These are phyloP conservation scores for Trypoxylus dichotomus DNA, from an alignment of 1,140 invertebrate species.

Conservation along the genomic window DNA sequence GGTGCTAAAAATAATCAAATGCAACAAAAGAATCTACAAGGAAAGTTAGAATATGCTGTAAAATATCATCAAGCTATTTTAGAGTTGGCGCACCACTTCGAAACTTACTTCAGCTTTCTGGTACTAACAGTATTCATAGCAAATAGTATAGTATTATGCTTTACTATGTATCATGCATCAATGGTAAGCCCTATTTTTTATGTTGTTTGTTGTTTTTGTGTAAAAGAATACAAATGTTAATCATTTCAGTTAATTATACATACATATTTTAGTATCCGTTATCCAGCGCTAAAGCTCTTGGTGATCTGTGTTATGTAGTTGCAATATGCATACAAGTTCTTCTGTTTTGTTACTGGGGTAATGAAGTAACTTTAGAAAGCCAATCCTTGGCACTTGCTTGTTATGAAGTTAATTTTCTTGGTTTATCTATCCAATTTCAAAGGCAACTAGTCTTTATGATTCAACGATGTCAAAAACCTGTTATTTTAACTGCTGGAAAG, in stretches of 20 bases:
- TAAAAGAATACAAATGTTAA: too few relatives aligned
- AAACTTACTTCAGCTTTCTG: conserved; percentile 17
- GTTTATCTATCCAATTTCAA: not conserved
- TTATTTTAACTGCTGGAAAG: conserved; percentile 31
- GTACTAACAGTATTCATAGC: conserved; percentile 13
- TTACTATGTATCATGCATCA: conserved; percentile 28
- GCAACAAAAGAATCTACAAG: not conserved
- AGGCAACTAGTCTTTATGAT: conserved; percentile 28
- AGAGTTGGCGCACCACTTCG: not conserved
- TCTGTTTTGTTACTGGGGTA: conserved; percentile 29
- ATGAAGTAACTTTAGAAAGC: conserved; percentile 28
- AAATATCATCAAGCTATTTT: conserved; percentile 19
- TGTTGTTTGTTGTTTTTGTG: too few relatives aligned
- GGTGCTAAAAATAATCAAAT: too few relatives aligned
- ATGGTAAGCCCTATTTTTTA: conserved; percentile 5
- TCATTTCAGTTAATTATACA: not conserved
- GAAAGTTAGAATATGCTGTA: not conserved
- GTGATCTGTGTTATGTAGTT: not conserved
- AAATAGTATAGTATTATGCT: conserved; percentile 15
- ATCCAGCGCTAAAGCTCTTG: not conserved
- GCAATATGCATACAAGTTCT: conserved; percentile 17
- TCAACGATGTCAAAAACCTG: conserved; percentile 28
- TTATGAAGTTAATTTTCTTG: conserved; percentile 29
- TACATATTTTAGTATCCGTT: not conserved
- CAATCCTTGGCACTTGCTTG: conserved; percentile 20